Base-by-base conservation (phyloP, 2,113 vertebrate species). In the Pollachius pollachius region DNA sequence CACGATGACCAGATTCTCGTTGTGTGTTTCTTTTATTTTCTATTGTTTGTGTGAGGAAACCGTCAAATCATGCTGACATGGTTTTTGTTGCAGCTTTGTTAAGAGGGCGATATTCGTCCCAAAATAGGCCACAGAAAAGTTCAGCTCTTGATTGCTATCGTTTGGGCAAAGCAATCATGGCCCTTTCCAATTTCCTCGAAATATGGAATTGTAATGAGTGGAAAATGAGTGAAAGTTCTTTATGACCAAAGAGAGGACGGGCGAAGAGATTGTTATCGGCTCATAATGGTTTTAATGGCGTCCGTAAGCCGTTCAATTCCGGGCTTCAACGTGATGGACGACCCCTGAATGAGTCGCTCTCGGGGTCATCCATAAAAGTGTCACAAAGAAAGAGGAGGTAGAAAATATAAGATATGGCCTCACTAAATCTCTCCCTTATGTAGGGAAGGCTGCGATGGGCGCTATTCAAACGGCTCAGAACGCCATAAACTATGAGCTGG, bases 321-420 rank as follows among this genome's bases (percentile, higher is more conserved):
- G 48, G 72, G 68, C 68, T 64, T 67, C 34, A 15, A 23, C 5
- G 27, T 73, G 72, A 78, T 66, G 68, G 75, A 84, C 75, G 73
- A 69, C 34, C 25, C 37, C 48, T 9, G 41, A 68, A 74, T 68
- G 69, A 86, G 81, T 76, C 74, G 65, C 73, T 64, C 69, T 59
- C 75, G 73, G 75, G 77, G 70, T 84, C 80, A 83, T 87, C 78
- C 67, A 84, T 84, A 85, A 89, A 87, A 71, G 52, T 86, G 86
- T 87, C 89, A 84, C 74, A 67, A 25, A 63, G 54, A 76, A 66
- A 78, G 71, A 71, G 67, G 67, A 59, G 71, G 67, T 48, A 76
- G 59, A 69, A 74, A 70, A 63, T 62, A 69, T 9, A 85, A 77
- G 78, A 86, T 85, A 86, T 69, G 76, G 70, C 62, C 77, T 65